Conservation (phyloP, 2,888 invertebrate genomes). For the Polydesmus complanatus region DNA sequence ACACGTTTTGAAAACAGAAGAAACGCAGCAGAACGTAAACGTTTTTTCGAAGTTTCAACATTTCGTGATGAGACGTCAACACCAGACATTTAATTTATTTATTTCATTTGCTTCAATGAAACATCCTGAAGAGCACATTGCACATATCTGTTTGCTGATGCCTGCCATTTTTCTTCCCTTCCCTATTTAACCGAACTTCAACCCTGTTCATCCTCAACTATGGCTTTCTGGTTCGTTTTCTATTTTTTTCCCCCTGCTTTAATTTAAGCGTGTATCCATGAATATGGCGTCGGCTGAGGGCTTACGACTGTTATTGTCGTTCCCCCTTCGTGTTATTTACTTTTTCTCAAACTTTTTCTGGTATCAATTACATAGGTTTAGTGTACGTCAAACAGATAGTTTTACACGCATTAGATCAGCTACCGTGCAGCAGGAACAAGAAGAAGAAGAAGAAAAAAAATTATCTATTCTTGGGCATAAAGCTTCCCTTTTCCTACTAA, state of each 20-base stretch:
- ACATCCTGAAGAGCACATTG: too few species aligned
- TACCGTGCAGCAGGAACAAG: too few species aligned
- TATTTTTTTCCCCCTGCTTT: not conserved
- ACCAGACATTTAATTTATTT: not conserved
- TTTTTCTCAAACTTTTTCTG: not conserved
- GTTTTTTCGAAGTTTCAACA: too few species aligned
- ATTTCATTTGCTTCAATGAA: not conserved
- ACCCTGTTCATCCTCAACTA: too few species aligned
- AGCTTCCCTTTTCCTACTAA: not conserved
- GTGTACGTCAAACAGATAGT: not conserved
- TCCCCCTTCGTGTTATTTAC: not conserved
- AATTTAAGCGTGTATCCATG: not conserved
- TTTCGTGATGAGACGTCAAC: not conserved
- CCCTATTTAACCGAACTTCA: too few species aligned
- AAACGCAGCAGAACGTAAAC: too few species aligned
- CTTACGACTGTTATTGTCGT: not conserved
- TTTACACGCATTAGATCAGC: not conserved
- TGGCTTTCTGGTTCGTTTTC: not conserved
- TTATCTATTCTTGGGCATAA: too few species aligned
- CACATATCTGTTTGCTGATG: too few species aligned
- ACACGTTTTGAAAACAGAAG: too few species aligned
- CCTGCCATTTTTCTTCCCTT: too few species aligned
- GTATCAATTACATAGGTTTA: not conserved
- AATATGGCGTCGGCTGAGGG: not conserved
- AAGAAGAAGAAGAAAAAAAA: too few species aligned